A percentile compares a stretch with the other conserved stretches of the same genome.
Evolutionary conservation across 2,888 invertebrate genomes (phyloP).

Genomic region (Zonitis immaculata): DNA sequence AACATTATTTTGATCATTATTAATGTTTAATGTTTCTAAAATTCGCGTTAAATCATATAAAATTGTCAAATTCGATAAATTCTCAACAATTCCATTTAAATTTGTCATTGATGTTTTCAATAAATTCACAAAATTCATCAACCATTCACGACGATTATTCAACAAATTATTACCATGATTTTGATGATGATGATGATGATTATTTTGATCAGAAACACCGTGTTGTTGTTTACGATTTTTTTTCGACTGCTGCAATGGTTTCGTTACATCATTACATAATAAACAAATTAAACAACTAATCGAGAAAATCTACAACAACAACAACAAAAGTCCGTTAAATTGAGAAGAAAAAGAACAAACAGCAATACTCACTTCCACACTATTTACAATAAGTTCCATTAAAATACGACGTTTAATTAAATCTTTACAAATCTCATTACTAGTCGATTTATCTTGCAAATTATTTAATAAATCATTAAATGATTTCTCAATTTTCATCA

Average conservation of each 20-base stretch:
- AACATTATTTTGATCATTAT: slow-evolving; percentile 44
- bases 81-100: slow-evolving; percentile 49
- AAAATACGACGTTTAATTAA: slow-evolving; percentile 48
- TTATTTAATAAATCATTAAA: slow-evolving; percentile 27
- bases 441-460: slow-evolving; percentile 1
- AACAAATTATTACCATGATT: too few species aligned
- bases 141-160: slow-evolving; percentile 1
- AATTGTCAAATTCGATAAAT: slow-evolving; percentile 47
- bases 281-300: slow-evolving; percentile 55
- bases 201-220: slow-evolving; percentile 23
- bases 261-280: slow-evolving; percentile 53
- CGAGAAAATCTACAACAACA: slow-evolving; percentile 54
- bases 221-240: slow-evolving; percentile 53
- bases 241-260: slow-evolving; percentile 53
- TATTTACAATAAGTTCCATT: slow-evolving; percentile 56
- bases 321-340: slow-evolving; percentile 3
- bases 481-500: slow-evolving; percentile 13
- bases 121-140: slow-evolving; percentile 3
- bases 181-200: not conserved
- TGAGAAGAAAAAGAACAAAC: too few species aligned
- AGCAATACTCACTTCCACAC: slow-evolving; percentile 56
- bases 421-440: slow-evolving; percentile 43
- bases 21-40: slow-evolving; percentile 46
- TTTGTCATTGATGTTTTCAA: slow-evolving; percentile 42
- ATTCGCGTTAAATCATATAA: slow-evolving; percentile 45